Evolutionary conservation across 2,888 invertebrate genomes (phyloP).

Genomic region (Capitulum mitella): DNA sequence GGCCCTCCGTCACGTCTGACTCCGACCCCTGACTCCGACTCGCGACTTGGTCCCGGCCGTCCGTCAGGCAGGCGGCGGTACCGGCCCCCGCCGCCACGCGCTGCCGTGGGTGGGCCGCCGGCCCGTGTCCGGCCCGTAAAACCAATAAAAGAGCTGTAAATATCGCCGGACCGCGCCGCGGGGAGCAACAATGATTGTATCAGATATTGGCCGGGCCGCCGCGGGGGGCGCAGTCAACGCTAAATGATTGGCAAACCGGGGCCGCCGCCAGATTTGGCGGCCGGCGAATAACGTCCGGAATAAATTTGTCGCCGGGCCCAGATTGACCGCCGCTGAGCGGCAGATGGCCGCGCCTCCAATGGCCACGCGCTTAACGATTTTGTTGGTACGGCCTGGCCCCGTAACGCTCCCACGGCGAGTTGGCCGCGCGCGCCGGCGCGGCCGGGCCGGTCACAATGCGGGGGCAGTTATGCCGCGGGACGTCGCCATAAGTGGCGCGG

Average conservation of each 20-base stretch:
- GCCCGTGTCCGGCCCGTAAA: not conserved
- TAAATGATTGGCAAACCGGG: slow-evolving; percentile 14
- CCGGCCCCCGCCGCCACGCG: not conserved
- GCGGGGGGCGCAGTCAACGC: slow-evolving; percentile 17
- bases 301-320: not conserved
- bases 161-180: not conserved
- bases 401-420: too few species aligned
- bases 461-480: not conserved
- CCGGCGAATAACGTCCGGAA: not conserved
- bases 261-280: not conserved
- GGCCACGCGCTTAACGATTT: not conserved
- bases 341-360: not conserved
- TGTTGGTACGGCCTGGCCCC: not conserved
- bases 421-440: not conserved
- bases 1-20: not conserved
- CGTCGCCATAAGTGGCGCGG: not conserved
- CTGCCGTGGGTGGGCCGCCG: slow-evolving; percentile 1
- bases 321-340: not conserved
- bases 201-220: not conserved
- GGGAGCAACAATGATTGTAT: slow-evolving; percentile 15
- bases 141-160: slow-evolving; percentile 24
- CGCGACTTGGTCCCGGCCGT: too few species aligned
- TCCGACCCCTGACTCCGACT: not conserved
- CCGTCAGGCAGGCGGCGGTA: too few species aligned
- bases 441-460: not conserved